These are phyloP conservation scores for Chroicocephalus ridibundus DNA, from an alignment of 2,113 vertebrate genomes.

Conservation along the genomic window DNA sequence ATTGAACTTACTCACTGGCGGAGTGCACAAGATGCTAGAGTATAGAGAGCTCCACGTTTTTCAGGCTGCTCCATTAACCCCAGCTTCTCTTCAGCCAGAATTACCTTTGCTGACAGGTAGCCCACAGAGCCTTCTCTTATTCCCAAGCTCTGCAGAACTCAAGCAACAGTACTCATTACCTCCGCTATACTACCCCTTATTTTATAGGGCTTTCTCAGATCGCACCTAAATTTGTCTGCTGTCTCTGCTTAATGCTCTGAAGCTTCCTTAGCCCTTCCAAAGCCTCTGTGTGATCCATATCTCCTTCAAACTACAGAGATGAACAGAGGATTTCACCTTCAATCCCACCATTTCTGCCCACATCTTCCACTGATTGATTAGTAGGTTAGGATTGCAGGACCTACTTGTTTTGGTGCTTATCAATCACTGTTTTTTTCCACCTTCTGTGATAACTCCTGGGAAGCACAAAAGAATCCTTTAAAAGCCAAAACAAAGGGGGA, in stretches of 20 bases:
- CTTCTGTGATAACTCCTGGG: neutral
- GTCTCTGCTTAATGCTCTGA: neutral
- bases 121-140: neutral
- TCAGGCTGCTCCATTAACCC: neutral
- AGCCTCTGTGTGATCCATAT: neutral
- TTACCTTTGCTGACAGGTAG: neutral
- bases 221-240: neutral
- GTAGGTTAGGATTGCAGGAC: neutral
- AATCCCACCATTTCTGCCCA: neutral
- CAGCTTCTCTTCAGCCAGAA: neutral
- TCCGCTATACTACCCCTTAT: neutral
- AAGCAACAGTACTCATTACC: neutral
- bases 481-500: neutral
- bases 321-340: neutral
- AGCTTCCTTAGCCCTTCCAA: neutral
- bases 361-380: neutral
- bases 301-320: neutral
- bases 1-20: neutral
- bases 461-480: neutral
- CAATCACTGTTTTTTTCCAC: fast-evolving
- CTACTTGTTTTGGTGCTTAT: neutral
- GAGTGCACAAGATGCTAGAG: neutral
- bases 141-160: neutral
- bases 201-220: neutral
- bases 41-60: fast-evolving